Conservation (phyloP, 37 sponge, comb jelly and placozoan species). For the Beroe ovata region DNA sequence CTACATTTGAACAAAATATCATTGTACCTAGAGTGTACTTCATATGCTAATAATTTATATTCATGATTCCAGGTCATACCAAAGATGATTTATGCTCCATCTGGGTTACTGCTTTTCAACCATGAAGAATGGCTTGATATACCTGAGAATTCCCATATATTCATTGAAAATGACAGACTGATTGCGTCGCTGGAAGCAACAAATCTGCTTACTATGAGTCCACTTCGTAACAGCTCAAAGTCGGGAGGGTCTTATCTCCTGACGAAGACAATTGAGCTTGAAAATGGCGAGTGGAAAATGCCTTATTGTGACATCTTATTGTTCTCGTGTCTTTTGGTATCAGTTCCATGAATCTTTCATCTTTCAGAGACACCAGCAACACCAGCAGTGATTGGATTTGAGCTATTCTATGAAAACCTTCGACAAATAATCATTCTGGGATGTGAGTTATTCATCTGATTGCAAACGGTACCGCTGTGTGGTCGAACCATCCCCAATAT, state of each 20-base stretch:
- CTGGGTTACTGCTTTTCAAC: conserved; percentile 1
- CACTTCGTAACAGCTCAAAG: neutral
- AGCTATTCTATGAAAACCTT: neutral
- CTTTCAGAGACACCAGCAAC: conserved; percentile 12
- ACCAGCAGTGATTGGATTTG: conserved; percentile 18
- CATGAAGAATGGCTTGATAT: neutral
- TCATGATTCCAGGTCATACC: neutral
- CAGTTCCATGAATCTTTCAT: too few relatives aligned
- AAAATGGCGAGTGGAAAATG: neutral
- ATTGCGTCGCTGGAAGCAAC: conserved; percentile 3
- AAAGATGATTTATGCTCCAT: neutral
- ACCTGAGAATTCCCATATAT: conserved; percentile 7
- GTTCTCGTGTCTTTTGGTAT: too few relatives aligned
- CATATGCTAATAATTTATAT: too few relatives aligned
- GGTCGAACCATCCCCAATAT: too few relatives aligned
- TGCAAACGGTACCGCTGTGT: too few relatives aligned
- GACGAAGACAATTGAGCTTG: neutral
- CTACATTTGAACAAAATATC: too few relatives aligned
- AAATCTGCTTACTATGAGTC: neutral
- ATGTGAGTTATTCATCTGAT: neutral
- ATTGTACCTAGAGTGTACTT: too few relatives aligned
- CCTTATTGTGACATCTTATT: too few relatives aligned
- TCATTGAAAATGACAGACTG: conserved; percentile 9
- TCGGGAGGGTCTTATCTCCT: neutral
- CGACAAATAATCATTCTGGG: neutral